Evolutionary conservation across 2,888 invertebrate genomes (phyloP).

Genomic region (Lepeophtheirus nordmannii): DNA sequence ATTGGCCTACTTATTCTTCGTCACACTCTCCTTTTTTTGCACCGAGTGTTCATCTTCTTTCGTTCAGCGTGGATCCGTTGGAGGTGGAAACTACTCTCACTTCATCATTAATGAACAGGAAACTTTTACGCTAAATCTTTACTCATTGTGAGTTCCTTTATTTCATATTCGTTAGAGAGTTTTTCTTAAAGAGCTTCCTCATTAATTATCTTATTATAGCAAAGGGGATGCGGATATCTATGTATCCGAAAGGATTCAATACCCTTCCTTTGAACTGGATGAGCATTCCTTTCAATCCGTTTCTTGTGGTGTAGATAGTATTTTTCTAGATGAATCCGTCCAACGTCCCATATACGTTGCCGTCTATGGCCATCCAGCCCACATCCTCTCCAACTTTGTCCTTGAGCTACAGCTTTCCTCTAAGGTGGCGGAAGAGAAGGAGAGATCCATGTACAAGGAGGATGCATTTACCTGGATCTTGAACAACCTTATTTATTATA

Average conservation of each 20-base stretch:
- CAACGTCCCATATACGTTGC: neutral
- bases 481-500: neutral
- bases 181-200: neutral
- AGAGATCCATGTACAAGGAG: neutral
- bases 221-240: constrained; percentile 19
- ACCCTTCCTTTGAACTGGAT: constrained; percentile 18
- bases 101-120: neutral
- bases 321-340: neutral
- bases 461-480: neutral
- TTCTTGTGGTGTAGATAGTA: constrained; percentile 3
- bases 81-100: constrained; percentile 1
- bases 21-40: too few species aligned
- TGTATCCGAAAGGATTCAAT: neutral
- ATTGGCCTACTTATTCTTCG: too few species aligned
- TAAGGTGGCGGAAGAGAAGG: constrained; percentile 1
- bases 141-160: neutral
- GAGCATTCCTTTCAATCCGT: constrained; percentile 10
- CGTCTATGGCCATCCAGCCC: constrained; percentile 13
- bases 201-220: neutral
- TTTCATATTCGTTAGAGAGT: neutral
- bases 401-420: neutral
- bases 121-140: neutral
- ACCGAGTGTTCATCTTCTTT: neutral
- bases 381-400: neutral
- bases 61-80: constrained; percentile 5